A percentile compares a stretch with the other conserved stretches of the same genome.
Evolutionary conservation across 2,888 invertebrate genomes (phyloP).

Genomic region (Melolontha melolontha): DNA sequence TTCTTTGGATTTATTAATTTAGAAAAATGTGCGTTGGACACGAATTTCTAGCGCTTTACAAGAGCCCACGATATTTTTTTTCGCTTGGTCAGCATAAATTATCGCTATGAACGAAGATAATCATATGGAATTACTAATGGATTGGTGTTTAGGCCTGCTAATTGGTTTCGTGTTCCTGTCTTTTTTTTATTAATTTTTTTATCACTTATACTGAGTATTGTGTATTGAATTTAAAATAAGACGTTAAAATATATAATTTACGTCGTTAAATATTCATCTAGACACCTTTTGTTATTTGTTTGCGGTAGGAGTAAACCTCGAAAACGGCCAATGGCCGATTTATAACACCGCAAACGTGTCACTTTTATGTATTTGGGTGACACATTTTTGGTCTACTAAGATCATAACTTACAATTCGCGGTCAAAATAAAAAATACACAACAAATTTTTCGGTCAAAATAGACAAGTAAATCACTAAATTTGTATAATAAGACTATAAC

Average conservation of each 20-base stretch:
- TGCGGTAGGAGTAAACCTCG: conserved; percentile 16
- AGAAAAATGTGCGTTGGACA: conserved; percentile 29
- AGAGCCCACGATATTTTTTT: conserved; percentile 4
- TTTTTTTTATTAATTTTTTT: conserved; percentile 1
- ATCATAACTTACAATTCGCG: no score
- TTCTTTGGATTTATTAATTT: conserved; percentile 32
- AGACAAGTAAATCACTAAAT: no score
- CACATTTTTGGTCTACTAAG: no score
- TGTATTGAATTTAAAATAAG: background rate
- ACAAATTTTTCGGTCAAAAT: no score
- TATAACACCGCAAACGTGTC: background rate
- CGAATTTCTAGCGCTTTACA: conserved; percentile 1
- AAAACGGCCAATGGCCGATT: conserved; percentile 21
- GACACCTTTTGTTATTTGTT: conserved; percentile 8
- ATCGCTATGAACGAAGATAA: conserved; percentile 12
- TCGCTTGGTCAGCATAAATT: conserved; percentile 10
- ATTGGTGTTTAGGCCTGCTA: background rate
- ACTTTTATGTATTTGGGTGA: no score
- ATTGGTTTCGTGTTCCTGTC: conserved; percentile 7
- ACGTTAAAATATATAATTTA: conserved; percentile 22
- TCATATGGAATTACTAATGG: conserved; percentile 3
- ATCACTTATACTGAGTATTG: background rate
- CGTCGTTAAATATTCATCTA: conserved; percentile 18
- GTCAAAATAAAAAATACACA: no score
- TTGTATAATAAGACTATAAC: no score